Evolutionary conservation across 2,113 vertebrate genomes (phyloP).

Genomic region (Saguinus midas): DNA sequence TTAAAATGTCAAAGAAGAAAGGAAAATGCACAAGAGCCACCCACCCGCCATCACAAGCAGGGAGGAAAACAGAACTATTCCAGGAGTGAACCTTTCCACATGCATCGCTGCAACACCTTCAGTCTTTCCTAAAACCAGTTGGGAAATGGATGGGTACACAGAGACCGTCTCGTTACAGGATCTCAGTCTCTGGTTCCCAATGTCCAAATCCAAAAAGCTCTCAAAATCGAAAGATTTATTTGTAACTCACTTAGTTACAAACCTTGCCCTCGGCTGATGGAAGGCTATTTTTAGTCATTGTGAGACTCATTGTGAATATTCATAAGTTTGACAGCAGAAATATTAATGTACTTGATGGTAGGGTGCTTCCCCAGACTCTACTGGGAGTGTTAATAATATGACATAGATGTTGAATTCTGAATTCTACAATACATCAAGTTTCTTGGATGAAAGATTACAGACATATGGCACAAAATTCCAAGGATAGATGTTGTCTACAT

Average conservation of each 20-base stretch:
- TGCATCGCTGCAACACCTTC: rapidly evolving
- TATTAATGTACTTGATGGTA: constrained; percentile 49
- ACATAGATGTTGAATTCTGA: background rate
- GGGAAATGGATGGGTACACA: background rate
- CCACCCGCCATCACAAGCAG: background rate
- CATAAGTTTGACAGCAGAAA: constrained; percentile 49
- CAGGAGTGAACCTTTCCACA: background rate
- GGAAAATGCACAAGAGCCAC: background rate
- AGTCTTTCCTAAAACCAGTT: background rate
- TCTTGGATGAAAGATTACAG: constrained; percentile 37
- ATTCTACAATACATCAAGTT: background rate
- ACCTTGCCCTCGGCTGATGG: constrained; percentile 21
- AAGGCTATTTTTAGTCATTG: constrained; percentile 58
- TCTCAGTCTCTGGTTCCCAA: background rate
- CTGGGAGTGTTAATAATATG: background rate
- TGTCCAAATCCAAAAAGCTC: background rate
- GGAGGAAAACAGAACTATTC: background rate
- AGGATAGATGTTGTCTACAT: background rate
- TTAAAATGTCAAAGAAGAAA: background rate
- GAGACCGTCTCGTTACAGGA: background rate
- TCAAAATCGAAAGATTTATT: constrained; percentile 10
- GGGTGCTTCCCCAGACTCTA: background rate
- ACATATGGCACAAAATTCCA: background rate
- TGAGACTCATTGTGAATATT: constrained; percentile 44
- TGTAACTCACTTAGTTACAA: constrained; percentile 43